Evolutionary conservation across 2,888 invertebrate species (phyloP).

Genomic region (Zootermopsis nevadensis): DNA sequence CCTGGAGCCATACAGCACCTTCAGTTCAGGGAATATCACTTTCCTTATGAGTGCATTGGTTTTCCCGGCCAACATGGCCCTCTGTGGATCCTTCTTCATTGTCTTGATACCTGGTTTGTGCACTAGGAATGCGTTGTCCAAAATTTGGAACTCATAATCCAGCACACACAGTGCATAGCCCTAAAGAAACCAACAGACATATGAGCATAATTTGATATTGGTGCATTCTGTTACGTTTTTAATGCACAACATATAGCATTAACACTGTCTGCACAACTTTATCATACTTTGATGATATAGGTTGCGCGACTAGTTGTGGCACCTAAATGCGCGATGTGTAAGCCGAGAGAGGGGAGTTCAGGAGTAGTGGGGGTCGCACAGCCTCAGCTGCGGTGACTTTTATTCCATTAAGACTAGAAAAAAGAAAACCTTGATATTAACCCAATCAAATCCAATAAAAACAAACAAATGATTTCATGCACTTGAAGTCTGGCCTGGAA

Average conservation of each 20-base stretch:
- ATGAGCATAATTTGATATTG: too few species aligned
- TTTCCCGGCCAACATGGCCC: conserved; percentile 79
- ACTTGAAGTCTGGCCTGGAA: background rate
- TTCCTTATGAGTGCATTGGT: conserved; percentile 82
- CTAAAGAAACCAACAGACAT: conserved; percentile 63
- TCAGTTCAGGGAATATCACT: conserved; percentile 86
- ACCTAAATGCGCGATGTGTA: too few species aligned
- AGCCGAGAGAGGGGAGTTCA: too few species aligned
- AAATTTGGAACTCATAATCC: conserved; percentile 91
- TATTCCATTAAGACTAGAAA: background rate
- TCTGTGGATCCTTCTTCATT: conserved; percentile 80
- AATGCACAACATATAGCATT: too few species aligned
- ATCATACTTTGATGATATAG: too few species aligned
- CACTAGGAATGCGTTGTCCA: conserved; percentile 93
- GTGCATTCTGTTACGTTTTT: too few species aligned
- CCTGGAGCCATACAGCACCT: conserved; percentile 83
- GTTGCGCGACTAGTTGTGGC: too few species aligned
- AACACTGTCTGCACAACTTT: too few species aligned
- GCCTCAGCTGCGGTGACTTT: too few species aligned
- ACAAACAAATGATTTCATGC: background rate
- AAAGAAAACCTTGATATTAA: background rate
- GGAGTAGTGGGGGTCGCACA: too few species aligned
- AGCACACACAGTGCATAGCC: conserved; percentile 90
- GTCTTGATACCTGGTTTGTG: conserved; percentile 93
- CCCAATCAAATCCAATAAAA: conserved; percentile 8